Evolutionary conservation across 2,113 vertebrate species (phyloP).

Genomic region (Cisticola juncidis): DNA sequence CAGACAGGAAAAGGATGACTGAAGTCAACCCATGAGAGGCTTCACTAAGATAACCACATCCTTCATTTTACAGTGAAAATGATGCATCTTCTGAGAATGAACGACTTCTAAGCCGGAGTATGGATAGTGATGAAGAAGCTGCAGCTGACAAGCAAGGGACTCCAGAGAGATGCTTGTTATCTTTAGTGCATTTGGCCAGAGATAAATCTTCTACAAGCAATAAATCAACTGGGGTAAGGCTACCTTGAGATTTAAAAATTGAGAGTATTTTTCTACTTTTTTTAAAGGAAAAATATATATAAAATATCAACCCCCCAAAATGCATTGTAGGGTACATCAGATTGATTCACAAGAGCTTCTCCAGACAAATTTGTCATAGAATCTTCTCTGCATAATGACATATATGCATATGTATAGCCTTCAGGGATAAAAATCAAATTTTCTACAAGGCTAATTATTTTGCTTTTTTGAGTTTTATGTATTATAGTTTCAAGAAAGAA

Average conservation of each 20-base stretch:
- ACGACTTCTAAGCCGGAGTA: constrained; percentile 92
- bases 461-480: background rate
- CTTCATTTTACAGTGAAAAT: constrained; percentile 84
- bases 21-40: background rate
- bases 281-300: background rate
- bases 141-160: constrained; percentile 88
- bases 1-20: background rate
- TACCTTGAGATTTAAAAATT: background rate
- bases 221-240: constrained; percentile 89
- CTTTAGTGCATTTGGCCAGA: constrained; percentile 87
- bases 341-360: background rate
- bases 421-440: background rate
- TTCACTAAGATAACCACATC: background rate
- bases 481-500: background rate
- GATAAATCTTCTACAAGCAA: constrained; percentile 82
- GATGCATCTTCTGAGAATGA: constrained; percentile 98
- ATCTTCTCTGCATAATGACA: background rate
- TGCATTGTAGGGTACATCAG: background rate
- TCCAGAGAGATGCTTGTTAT: constrained; percentile 89
- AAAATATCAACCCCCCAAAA: background rate
- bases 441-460: background rate
- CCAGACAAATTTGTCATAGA: background rate
- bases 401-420: background rate
- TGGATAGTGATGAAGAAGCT: constrained; percentile 95
- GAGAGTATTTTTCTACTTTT: background rate